phyloP scores from a whole-genome alignment of 2,113 vertebrate genomes.

The Platichthys stellatus region DNA sequence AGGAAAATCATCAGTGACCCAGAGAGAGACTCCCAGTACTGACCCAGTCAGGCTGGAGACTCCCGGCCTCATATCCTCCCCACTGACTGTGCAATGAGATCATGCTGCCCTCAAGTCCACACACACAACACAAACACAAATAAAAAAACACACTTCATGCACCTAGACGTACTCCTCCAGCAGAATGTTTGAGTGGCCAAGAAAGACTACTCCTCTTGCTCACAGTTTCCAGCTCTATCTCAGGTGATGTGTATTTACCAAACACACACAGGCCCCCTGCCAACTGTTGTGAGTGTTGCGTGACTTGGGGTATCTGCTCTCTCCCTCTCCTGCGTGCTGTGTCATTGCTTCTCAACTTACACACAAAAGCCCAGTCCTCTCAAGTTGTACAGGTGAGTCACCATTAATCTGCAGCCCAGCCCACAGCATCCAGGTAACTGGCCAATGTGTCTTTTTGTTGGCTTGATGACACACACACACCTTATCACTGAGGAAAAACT shows the following conservation, averaged over 20 bases:
- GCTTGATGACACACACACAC: constrained; percentile 7
- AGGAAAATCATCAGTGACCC: constrained; percentile 26
- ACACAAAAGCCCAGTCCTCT: constrained; percentile 53
- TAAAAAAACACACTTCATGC: not conserved
- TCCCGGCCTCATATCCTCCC: constrained; percentile 43
- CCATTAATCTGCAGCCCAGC: constrained; percentile 30
- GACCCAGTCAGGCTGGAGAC: constrained; percentile 44
- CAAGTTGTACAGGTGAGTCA: constrained; percentile 63
- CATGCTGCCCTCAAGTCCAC: constrained; percentile 9
- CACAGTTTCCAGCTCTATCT: constrained; percentile 40
- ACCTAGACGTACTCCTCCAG: constrained; percentile 11
- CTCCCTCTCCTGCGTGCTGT: constrained; percentile 37
- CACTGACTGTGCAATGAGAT: constrained; percentile 20
- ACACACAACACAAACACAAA: constrained; percentile 13
- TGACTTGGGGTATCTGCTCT: constrained; percentile 40
- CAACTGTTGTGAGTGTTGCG: constrained; percentile 38
- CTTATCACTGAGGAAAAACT: no score
- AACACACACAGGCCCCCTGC: constrained; percentile 49
- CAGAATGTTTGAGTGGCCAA: constrained; percentile 21
- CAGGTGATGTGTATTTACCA: constrained; percentile 62
- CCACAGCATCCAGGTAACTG: constrained; percentile 38
- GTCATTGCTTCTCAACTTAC: constrained; percentile 64
- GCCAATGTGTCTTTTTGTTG: constrained; percentile 12
- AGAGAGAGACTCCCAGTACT: constrained; percentile 45
- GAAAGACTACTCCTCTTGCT: constrained; percentile 29